phyloP scores from a whole-genome alignment of 1,140 invertebrate species.

The Batillaria attramentaria region DNA sequence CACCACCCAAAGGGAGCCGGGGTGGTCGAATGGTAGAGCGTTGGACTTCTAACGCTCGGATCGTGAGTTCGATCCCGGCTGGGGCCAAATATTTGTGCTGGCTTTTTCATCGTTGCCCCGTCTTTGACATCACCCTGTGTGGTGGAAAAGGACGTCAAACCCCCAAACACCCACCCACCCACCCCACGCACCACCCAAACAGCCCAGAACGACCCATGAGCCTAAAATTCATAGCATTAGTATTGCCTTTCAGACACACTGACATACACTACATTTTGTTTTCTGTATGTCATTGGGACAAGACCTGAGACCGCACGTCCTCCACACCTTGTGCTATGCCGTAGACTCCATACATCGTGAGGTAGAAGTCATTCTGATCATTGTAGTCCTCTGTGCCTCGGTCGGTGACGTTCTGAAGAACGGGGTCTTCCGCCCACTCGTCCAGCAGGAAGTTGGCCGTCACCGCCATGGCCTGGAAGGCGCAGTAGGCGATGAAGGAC shows the following conservation, averaged over 20 bases:
- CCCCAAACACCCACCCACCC: background rate
- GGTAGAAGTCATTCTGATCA: constrained; percentile 40
- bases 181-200: constrained; percentile 73
- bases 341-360: constrained; percentile 49
- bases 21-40: too few relatives aligned
- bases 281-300: background rate
- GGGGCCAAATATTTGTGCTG: too few relatives aligned
- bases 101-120: too few relatives aligned
- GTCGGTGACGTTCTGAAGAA: constrained; percentile 45
- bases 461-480: constrained; percentile 38
- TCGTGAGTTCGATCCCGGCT: too few relatives aligned
- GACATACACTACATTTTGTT: background rate
- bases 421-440: constrained; percentile 62
- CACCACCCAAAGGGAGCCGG: too few relatives aligned
- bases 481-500: background rate
- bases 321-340: constrained; percentile 61
- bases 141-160: too few relatives aligned
- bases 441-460: constrained; percentile 63
- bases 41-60: too few relatives aligned
- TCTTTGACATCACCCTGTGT: too few relatives aligned
- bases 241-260: background rate
- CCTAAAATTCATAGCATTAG: background rate
- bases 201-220: too few relatives aligned
- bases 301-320: too few relatives aligned
- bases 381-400: constrained; percentile 31